A percentile compares a stretch with the other conserved stretches of the same genome.
Evolutionary conservation across 2,797 vertebrate genomes (phyloP).

Genomic region (Mycteria americana): DNA sequence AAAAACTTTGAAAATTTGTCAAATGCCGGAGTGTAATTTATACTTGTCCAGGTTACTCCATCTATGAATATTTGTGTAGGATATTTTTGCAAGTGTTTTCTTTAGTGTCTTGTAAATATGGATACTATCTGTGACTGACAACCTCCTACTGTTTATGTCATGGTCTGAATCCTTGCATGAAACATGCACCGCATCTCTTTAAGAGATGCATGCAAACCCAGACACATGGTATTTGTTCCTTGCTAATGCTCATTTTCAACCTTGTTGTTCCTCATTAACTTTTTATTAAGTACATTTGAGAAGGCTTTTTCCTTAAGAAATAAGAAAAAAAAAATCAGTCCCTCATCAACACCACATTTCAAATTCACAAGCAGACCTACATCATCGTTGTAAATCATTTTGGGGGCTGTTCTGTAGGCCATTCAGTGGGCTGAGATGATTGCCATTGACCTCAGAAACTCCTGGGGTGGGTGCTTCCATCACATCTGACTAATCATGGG

Average conservation of each 20-base stretch:
- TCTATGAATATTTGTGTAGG: not conserved
- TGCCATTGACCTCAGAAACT: not conserved
- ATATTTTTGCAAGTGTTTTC: not conserved
- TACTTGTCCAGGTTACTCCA: not conserved
- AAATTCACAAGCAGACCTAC: not conserved
- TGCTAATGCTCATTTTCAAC: constrained; percentile 31
- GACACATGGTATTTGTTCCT: not conserved
- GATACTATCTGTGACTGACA: not conserved
- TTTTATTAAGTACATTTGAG: constrained; percentile 29
- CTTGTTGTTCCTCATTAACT: constrained; percentile 33
- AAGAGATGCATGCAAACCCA: not conserved
- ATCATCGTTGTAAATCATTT: not conserved
- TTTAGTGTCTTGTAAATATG: constrained; percentile 2
- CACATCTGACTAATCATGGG: not conserved
- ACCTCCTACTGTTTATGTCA: not conserved
- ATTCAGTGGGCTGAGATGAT: not conserved
- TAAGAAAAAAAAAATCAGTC: not conserved
- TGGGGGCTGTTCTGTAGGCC: not conserved
- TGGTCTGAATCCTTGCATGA: constrained; percentile 11
- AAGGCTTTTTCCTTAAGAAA: constrained; percentile 14
- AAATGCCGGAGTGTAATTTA: not conserved
- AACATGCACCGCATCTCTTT: not conserved
- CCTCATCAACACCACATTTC: not conserved
- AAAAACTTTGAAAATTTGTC: constrained; percentile 9
- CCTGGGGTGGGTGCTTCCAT: not conserved